Percentiles rank a stretch among this genome's conserved stretches.
Evolutionary conservation across 2,797 vertebrate genomes (phyloP).

Genomic region (Hemitrygon akajei): DNA sequence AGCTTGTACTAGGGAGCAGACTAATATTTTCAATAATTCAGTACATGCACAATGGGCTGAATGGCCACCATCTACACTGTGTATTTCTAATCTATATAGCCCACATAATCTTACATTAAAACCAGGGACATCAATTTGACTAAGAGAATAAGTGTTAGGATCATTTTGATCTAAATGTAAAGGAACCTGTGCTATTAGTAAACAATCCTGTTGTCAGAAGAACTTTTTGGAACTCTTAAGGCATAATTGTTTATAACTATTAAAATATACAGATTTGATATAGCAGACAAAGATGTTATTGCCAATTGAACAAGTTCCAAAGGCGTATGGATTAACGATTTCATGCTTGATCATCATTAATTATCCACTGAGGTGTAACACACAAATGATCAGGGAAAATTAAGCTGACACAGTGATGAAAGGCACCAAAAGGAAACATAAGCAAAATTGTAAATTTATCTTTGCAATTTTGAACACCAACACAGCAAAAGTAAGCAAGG

Average conservation of each 20-base stretch:
- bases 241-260: background rate
- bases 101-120: background rate
- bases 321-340: background rate
- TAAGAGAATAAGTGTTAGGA: background rate
- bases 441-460: background rate
- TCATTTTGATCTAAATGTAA: background rate
- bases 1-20: background rate
- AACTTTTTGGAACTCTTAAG: background rate
- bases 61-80: background rate
- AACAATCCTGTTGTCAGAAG: background rate
- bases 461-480: background rate
- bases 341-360: background rate
- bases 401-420: background rate
- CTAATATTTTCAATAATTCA: background rate
- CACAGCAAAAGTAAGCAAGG: background rate
- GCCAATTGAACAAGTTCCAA: background rate
- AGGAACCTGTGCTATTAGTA: background rate
- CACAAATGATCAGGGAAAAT: background rate
- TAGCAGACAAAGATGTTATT: background rate
- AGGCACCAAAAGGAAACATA: background rate
- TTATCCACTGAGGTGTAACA: background rate
- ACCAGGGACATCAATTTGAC: background rate
- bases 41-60: background rate
- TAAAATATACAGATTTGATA: background rate
- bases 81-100: background rate